A percentile compares a stretch with the other conserved stretches of the same genome.
Evolutionary conservation across 2,888 invertebrate genomes (phyloP).

Genomic region (Ypsolopha sequella): DNA sequence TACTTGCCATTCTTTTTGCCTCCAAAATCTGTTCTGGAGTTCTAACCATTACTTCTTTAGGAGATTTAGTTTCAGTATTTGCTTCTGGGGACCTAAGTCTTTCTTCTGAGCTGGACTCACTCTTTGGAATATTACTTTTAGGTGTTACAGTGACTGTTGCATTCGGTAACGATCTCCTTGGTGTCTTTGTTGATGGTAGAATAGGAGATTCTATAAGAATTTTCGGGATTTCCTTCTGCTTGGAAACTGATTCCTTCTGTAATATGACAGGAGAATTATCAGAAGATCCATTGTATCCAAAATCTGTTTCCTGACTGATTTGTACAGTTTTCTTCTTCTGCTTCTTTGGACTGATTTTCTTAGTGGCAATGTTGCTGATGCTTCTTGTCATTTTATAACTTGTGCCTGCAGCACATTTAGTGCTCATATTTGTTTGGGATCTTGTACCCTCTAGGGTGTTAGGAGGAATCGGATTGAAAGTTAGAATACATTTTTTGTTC

Average conservation of each 20-base stretch:
- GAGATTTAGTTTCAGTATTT: background rate
- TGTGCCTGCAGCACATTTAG: background rate
- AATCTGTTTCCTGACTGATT: background rate
- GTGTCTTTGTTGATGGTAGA: background rate
- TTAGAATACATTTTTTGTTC: background rate
- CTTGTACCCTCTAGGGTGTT: background rate
- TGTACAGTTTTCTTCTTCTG: background rate
- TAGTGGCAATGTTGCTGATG: background rate
- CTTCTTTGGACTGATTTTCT: background rate
- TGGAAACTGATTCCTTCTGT: background rate
- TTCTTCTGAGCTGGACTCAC: conserved; percentile 49
- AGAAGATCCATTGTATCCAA: too few species aligned
- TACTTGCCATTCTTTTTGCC: conserved; percentile 49
- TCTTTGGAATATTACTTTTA: conserved; percentile 33
- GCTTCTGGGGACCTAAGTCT: conserved; percentile 39
- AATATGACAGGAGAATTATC: too few species aligned
- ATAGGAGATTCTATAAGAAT: background rate
- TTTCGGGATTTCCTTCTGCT: background rate
- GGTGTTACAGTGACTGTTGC: conserved; percentile 19
- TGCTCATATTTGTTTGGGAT: background rate
- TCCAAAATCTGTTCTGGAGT: conserved; percentile 39
- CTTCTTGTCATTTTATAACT: background rate
- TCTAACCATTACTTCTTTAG: conserved; percentile 7
- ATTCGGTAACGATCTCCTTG: background rate
- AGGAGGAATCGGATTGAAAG: too few species aligned